A percentile compares a stretch with the other conserved stretches of the same genome.
Conservation (phyloP, 2,888 invertebrate genomes). For the Phengaris arion region DNA sequence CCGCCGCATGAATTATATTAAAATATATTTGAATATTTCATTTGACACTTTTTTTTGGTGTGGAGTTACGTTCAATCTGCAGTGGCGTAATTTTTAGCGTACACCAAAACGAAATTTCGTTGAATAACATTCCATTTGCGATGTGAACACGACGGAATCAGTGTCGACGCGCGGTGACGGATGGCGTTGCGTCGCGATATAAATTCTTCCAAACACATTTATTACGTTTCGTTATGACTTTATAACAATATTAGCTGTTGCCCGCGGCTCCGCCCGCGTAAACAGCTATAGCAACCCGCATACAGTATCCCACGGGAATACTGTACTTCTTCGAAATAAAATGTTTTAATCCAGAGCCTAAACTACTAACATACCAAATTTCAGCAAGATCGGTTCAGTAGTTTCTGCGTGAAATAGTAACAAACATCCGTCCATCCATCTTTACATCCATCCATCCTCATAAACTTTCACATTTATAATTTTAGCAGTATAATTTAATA, state of each 20-base stretch:
- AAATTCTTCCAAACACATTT: conserved; percentile 65
- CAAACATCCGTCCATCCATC: no score
- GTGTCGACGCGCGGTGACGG: conserved; percentile 74
- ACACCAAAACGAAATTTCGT: conserved; percentile 70
- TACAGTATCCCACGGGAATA: no score
- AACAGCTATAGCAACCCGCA: no score
- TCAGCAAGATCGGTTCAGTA: no score
- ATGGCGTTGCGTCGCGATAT: conserved; percentile 61
- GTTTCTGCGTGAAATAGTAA: no score
- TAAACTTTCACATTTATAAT: no score
- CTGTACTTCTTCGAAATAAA: no score
- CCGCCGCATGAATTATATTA: conserved; percentile 80
- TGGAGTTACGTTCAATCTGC: conserved; percentile 77
- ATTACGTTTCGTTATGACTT: conserved; percentile 45
- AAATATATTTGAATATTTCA: conserved; percentile 81
- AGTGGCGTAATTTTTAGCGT: conserved; percentile 76
- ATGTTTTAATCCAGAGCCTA: no score
- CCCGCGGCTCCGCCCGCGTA: no score
- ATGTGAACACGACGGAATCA: conserved; percentile 74
- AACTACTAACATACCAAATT: no score
- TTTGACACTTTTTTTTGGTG: conserved; percentile 74
- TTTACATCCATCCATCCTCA: no score
- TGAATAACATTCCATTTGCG: conserved; percentile 78
- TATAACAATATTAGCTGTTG: background rate
- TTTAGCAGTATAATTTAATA: background rate